phyloP scores from a whole-genome alignment of 2,113 vertebrate genomes.

The Cephalopterus ornatus region DNA sequence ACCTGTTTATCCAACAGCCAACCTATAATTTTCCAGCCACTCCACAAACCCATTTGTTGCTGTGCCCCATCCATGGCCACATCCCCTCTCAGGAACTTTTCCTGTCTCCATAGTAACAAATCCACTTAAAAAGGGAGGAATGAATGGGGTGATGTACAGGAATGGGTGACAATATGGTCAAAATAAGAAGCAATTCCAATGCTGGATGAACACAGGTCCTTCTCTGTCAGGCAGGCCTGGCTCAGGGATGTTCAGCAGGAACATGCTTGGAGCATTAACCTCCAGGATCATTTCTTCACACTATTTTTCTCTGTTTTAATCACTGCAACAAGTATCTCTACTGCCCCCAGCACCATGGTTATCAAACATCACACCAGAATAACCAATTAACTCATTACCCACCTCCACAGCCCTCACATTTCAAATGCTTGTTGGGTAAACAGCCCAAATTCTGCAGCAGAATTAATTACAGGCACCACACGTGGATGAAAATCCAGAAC shows the following conservation, averaged over 20 bases:
- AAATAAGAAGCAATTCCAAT: not conserved
- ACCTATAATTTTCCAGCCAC: not conserved
- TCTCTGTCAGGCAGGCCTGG: not conserved
- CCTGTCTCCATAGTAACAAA: conserved; percentile 9
- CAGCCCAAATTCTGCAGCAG: not conserved
- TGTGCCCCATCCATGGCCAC: not conserved
- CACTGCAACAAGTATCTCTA: not conserved
- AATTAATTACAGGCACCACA: not conserved
- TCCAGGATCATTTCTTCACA: not conserved
- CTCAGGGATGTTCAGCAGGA: not conserved
- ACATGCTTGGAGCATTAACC: rapidly evolving
- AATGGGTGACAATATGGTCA: not conserved
- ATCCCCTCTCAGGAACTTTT: not conserved
- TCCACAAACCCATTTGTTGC: not conserved
- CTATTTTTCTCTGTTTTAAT: not conserved
- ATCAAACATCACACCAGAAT: not conserved
- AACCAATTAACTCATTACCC: not conserved
- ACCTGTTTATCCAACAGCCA: not conserved
- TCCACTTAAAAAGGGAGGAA: not conserved
- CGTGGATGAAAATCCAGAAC: not conserved
- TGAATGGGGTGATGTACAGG: not conserved
- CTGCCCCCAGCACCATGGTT: not conserved
- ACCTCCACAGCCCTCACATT: not conserved
- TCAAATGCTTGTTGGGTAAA: not conserved
- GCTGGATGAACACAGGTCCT: not conserved